These are phyloP conservation scores for Trichogramma dendrolimi DNA, from an alignment of 2,888 invertebrate genomes.

Conservation along the genomic window DNA sequence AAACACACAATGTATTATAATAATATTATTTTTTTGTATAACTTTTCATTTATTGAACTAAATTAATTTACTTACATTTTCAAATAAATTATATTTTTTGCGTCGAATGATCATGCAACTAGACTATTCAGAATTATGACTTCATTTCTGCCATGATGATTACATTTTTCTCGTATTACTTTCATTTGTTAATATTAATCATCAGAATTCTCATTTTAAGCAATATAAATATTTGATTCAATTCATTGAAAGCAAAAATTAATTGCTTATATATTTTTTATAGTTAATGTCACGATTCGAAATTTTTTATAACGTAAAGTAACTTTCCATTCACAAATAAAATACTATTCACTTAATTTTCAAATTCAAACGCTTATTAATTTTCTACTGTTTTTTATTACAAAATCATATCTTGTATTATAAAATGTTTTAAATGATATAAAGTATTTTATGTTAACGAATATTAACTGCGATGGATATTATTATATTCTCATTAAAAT, in stretches of 20 bases:
- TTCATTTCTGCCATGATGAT: slow-evolving; percentile 16
- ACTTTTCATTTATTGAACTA: too few relatives aligned
- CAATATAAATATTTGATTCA: too few relatives aligned
- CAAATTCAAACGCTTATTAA: background rate
- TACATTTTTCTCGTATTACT: slow-evolving; percentile 8
- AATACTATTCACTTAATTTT: background rate
- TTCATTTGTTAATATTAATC: slow-evolving; percentile 4
- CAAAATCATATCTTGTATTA: background rate
- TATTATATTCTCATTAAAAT: too few relatives aligned
- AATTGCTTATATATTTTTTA: background rate
- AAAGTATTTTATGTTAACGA: too few relatives aligned
- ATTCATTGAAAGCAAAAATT: slow-evolving; percentile 29
- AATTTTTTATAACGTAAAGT: background rate
- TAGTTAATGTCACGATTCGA: background rate
- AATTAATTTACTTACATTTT: too few relatives aligned
- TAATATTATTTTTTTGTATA: too few relatives aligned
- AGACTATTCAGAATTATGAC: slow-evolving; percentile 19
- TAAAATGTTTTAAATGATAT: background rate
- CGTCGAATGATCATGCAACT: too few relatives aligned
- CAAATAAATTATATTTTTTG: too few relatives aligned
- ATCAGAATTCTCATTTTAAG: too few relatives aligned
- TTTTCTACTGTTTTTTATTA: background rate
- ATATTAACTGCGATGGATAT: too few relatives aligned
- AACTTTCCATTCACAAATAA: too few relatives aligned
- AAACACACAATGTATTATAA: too few relatives aligned